Evolutionary conservation across 2,888 invertebrate genomes (phyloP), one percentile per base, ranked within the genome.

Genomic region (Lottia scabra): DNA sequence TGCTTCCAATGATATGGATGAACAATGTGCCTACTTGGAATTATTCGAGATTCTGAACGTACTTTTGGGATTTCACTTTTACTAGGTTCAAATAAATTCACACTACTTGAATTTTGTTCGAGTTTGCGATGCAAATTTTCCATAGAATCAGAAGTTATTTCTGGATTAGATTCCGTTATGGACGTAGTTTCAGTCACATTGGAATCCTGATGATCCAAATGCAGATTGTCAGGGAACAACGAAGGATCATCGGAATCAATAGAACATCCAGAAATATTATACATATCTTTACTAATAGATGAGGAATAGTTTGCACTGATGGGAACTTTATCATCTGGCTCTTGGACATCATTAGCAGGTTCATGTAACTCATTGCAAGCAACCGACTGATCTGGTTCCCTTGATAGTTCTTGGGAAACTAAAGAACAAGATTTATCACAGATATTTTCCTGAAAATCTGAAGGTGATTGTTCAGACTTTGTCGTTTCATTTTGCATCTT

Each of bases 281-380:
- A 56, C 56, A 56, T 56, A 19, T 56, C 56, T 19, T 56, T 56
- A 56, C 23, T 56, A 56, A 56, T 56, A 23, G 56, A 56, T 56
- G 23, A 23, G 10, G 56, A 56, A 56, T 56, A 56, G 23, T 56
- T 23, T 2, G 19, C 23, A 56, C 8, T 23, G 12, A n/a, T 19
- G 8, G 56, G 56, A 23, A 56, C 19, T 38, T 38, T 38, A 38
- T 38, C 8, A 30, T 5, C 30, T 30, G 30, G 30, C 8, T 38
- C 38, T 38, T 38, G 38, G 38, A 38, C 8, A 38, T 38, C 38
- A 38, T 38, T 38, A 38, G 5, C 8, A 1, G 8, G 5, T 38
- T 6, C 38, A 38, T 4, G 38, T 10, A 38, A 38, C 38, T 10
- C 38, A 2, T 38, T 10, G 10, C 0, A 1, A 8, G 10, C 38